Base-by-base conservation (phyloP, 2,797 vertebrate species). In the Aplochiton taeniatus region DNA sequence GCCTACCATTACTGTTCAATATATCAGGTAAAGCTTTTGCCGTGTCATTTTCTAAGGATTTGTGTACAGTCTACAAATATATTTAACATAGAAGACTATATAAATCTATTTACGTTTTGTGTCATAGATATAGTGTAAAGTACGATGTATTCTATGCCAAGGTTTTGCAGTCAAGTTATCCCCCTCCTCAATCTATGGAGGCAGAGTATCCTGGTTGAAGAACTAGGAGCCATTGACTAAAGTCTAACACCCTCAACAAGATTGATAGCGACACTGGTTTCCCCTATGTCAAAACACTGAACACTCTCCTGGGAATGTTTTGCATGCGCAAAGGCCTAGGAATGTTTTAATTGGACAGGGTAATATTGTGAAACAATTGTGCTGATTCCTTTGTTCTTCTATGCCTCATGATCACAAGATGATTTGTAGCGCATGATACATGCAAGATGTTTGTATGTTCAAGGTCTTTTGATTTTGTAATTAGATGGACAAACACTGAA, bases 91-190 rank as follows among this genome's bases (percentile, higher is more conserved):
- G 87, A 80, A 88, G 83, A 89, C 83, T 88, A 91, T 90, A 89
- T 91, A 88, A 89, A 89, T 90, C 87, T 91, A 89, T 91, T 90
- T 91, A 89, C 82, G 84, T 90, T 90, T 90, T 89, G 88, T 90
- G 89, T 89, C 83, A 91, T 90, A 87, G 87, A 87, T 90, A 90
- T 90, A 85, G 87, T 90, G 88, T 90, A 89, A 90, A 89, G 84
- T 87, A 88, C 80, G 77, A 87, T 87, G 88, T 89, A 88, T 85
- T 88, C 88, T 90, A 90, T 91, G 87, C 88, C 88, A 91, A 89
- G 88, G 87, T 91, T 91, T 87, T 86, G 86, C 88, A 89, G 86
- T 31, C 31, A 31, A 31, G 31, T 31, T 89, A 86, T 82, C 83
- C 85, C 83, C 79, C 80, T 83, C n/a, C 83, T 89, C 77, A 88